Percentiles rank a stretch among this genome's conserved stretches.
Evolutionary conservation across 2,888 invertebrate genomes (phyloP).

Genomic region (Drosophila vallismaia): DNA sequence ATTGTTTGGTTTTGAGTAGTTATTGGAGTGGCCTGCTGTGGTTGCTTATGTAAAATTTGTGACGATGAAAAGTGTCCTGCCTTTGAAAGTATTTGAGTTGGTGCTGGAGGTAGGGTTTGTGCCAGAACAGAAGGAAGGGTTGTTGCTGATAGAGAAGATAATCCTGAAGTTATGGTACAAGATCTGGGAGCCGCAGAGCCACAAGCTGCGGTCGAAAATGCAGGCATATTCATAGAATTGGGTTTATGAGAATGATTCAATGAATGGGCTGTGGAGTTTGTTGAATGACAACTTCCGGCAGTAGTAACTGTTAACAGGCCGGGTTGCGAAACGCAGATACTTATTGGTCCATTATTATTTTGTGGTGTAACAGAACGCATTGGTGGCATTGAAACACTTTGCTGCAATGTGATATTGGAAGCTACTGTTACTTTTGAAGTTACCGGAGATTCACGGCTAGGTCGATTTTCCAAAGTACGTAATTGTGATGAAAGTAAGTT

Average conservation of each 20-base stretch:
- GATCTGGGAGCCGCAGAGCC: slow-evolving; percentile 34
- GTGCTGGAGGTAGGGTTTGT: slow-evolving; percentile 72
- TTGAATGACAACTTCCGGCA: slow-evolving; percentile 50
- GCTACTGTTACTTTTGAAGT: slow-evolving; percentile 47
- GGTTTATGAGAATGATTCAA: slow-evolving; percentile 45
- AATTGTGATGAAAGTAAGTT: slow-evolving; percentile 88
- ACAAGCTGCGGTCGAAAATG: slow-evolving; percentile 47
- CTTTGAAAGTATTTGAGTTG: slow-evolving; percentile 64
- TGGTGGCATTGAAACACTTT: slow-evolving; percentile 24
- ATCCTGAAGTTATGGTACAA: slow-evolving; percentile 41
- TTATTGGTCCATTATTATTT: slow-evolving; percentile 42
- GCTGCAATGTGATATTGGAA: slow-evolving; percentile 33
- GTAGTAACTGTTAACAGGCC: slow-evolving; percentile 45
- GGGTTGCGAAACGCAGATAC: slow-evolving; percentile 59
- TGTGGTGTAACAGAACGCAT: slow-evolving; percentile 63
- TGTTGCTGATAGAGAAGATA: slow-evolving; percentile 38
- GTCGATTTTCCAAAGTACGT: slow-evolving; percentile 85
- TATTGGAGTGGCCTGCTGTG: slow-evolving; percentile 75
- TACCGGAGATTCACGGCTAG: slow-evolving; percentile 74
- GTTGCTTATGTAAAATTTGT: slow-evolving; percentile 65
- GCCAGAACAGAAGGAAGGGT: slow-evolving; percentile 51
- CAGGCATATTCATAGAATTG: slow-evolving; percentile 49
- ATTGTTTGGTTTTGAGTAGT: slow-evolving; percentile 85
- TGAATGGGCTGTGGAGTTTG: slow-evolving; percentile 37
- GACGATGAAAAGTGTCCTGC: slow-evolving; percentile 65